Evolutionary conservation across 2,113 vertebrate genomes (phyloP).

Genomic region (Prolemur simus): DNA sequence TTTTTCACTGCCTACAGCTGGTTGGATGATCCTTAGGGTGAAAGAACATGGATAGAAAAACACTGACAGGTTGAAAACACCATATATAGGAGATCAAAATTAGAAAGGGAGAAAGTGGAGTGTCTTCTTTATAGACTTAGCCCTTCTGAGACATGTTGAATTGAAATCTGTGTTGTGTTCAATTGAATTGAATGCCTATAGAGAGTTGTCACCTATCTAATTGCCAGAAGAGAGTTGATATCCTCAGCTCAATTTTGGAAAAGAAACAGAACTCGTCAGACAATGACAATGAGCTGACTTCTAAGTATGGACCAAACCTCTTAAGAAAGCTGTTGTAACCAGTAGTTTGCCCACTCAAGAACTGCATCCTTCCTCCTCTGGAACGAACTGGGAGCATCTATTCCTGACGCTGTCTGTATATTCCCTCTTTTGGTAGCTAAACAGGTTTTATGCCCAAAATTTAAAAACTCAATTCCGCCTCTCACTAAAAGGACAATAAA

Average conservation of each 20-base stretch:
- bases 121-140: not conserved
- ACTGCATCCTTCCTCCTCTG: not conserved
- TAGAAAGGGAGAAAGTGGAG: not conserved
- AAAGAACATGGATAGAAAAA: not conserved
- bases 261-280: not conserved
- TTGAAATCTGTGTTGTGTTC: not conserved
- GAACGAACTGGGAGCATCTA: not conserved
- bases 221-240: not conserved
- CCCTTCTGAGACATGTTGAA: not conserved
- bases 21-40: not conserved
- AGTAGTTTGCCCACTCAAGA: not conserved
- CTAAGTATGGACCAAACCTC: not conserved
- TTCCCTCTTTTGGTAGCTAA: not conserved
- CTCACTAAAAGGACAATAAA: not conserved
- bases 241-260: not conserved
- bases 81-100: not conserved
- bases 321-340: not conserved
- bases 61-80: not conserved
- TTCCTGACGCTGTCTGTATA: not conserved
- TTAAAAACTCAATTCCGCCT: constrained; percentile 17
- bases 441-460: not conserved
- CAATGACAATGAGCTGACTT: not conserved
- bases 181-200: not conserved
- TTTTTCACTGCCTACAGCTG: not conserved
- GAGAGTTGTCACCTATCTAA: not conserved